Evolutionary conservation across 2,888 invertebrate species (phyloP).

Genomic region (Acronicta alni): DNA sequence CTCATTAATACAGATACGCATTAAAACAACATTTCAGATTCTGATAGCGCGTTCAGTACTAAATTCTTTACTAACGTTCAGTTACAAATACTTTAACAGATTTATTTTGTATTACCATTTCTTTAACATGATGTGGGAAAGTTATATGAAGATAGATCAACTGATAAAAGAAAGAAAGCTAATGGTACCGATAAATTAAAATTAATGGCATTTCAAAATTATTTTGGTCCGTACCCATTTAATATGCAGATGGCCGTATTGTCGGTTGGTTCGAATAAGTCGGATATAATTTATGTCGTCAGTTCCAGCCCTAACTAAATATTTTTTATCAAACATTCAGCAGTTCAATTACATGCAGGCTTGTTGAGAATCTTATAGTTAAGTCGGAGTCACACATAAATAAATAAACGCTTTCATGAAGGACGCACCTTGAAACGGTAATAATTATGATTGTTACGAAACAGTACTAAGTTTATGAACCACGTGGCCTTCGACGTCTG

Average conservation of each 20-base stretch:
- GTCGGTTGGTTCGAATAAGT: constrained; percentile 52
- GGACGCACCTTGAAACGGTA: constrained; percentile 61
- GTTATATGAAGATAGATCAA: constrained; percentile 3
- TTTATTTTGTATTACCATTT: not conserved
- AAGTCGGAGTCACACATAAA: constrained; percentile 24
- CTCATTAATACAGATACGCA: constrained; percentile 52
- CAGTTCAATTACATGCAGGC: constrained; percentile 12
- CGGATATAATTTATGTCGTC: constrained; percentile 63
- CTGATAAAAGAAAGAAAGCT: constrained; percentile 9
- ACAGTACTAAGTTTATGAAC: constrained; percentile 59
- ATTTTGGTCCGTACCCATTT: constrained; percentile 65
- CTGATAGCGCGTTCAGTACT: constrained; percentile 6
- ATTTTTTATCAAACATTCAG: constrained; percentile 51
- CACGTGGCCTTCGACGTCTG: constrained; percentile 65
- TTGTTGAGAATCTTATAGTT: constrained; percentile 12
- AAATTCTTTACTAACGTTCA: constrained; percentile 10
- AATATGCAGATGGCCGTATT: constrained; percentile 65
- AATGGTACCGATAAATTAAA: constrained; percentile 51
- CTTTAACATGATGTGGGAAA: not conserved
- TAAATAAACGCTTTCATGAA: constrained; percentile 43
- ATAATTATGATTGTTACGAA: constrained; percentile 59
- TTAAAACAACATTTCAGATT: constrained; percentile 38
- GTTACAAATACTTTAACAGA: constrained; percentile 5
- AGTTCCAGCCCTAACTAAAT: constrained; percentile 56
- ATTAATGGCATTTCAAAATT: constrained; percentile 47